Conservation (phyloP, 2,888 invertebrate genomes). For the Lasius platythorax region DNA sequence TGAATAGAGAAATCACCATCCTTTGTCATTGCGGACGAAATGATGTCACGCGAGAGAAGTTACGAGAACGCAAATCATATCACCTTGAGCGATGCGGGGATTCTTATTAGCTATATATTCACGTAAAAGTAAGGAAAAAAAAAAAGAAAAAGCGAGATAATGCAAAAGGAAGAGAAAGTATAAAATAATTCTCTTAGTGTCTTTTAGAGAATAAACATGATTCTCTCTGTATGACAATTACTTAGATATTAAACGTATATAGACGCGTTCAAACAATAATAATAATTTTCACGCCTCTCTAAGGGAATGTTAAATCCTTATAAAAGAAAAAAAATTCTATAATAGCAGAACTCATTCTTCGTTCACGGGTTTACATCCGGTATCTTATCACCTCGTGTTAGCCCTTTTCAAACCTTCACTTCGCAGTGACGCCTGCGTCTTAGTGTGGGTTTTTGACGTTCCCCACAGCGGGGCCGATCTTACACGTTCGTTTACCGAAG, state of each 20-base stretch:
- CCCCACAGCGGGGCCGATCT: constrained; percentile 31
- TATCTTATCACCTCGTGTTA: constrained; percentile 34
- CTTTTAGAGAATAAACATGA: background rate
- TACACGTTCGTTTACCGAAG: constrained; percentile 55
- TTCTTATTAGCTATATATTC: background rate
- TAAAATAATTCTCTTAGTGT: background rate
- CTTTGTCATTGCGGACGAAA: constrained; percentile 39
- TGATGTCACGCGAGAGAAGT: constrained; percentile 51
- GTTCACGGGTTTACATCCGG: constrained; percentile 22
- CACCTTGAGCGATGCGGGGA: constrained; percentile 40
- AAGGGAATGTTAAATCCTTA: background rate
- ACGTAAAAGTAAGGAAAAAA: background rate
- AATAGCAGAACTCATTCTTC: background rate
- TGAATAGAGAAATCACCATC: constrained; percentile 43
- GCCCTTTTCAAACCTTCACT: constrained; percentile 10
- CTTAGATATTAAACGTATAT: background rate
- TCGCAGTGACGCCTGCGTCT: constrained; percentile 11
- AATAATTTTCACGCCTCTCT: constrained; percentile 1
- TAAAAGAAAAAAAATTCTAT: background rate
- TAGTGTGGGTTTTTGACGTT: constrained; percentile 37
- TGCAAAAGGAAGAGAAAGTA: background rate
- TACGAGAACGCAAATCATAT: constrained; percentile 43
- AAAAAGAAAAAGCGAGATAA: background rate
- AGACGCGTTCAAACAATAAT: background rate
- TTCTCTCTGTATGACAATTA: background rate